These are phyloP conservation scores for Tipula unca DNA, from an alignment of 2,888 invertebrate genomes.

Conservation along the genomic window DNA sequence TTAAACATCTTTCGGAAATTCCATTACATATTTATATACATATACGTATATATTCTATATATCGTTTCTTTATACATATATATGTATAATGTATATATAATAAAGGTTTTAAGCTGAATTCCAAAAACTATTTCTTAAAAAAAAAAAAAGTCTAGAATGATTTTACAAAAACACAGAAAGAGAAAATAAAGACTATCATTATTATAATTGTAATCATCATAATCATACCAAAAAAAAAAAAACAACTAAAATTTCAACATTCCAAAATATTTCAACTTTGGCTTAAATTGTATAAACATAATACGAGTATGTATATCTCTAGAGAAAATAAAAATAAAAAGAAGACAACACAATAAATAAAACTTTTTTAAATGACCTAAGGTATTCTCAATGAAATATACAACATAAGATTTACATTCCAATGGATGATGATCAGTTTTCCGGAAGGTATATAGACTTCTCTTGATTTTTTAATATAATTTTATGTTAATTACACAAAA, in stretches of 20 bases:
- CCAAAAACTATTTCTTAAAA: background rate
- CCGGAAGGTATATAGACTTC: conserved; percentile 14
- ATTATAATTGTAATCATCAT: conserved; percentile 8
- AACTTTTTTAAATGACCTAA: conserved; percentile 8
- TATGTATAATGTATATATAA: no score
- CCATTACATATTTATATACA: no score
- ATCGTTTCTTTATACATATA: background rate
- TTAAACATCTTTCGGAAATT: background rate
- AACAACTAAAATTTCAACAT: background rate
- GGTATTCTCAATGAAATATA: background rate
- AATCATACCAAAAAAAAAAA: background rate
- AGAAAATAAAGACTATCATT: background rate
- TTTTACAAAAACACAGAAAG: background rate
- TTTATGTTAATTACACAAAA: background rate
- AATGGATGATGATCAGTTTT: background rate
- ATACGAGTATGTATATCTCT: background rate
- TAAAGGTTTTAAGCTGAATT: background rate
- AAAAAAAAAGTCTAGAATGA: background rate
- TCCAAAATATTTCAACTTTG: background rate
- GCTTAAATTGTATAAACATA: background rate
- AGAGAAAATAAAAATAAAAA: background rate
- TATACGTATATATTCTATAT: background rate
- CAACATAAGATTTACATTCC: conserved; percentile 17
- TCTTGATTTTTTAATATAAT: background rate
- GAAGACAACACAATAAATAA: background rate